Evolutionary conservation across 2,888 invertebrate species (phyloP).

Genomic region (Drosophila cracens): DNA sequence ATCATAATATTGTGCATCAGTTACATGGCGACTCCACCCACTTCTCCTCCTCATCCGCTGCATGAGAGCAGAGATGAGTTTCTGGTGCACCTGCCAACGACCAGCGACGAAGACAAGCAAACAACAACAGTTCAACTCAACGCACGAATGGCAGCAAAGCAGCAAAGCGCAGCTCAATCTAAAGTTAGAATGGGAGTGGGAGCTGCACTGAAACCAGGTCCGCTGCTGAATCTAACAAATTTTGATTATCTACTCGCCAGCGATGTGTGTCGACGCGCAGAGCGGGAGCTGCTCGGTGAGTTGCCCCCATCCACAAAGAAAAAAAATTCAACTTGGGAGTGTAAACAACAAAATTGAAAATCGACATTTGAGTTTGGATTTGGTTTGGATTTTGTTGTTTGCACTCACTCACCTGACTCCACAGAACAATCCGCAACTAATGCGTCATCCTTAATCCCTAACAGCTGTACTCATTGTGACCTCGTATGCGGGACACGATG

Average conservation of each 20-base stretch:
- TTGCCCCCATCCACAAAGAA: neutral
- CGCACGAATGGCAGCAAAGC: neutral
- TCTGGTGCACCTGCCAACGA: constrained; percentile 63
- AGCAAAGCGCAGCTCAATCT: neutral
- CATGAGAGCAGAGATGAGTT: constrained; percentile 71
- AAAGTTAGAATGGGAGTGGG: neutral
- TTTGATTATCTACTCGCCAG: constrained; percentile 79
- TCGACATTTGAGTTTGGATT: neutral
- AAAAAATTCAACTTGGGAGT: neutral
- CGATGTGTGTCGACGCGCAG: constrained; percentile 72
- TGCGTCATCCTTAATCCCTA: neutral
- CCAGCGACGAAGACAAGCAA: constrained; percentile 14
- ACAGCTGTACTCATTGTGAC: constrained; percentile 88
- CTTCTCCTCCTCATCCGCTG: constrained; percentile 15
- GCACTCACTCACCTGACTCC: neutral
- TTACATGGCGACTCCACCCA: constrained; percentile 54
- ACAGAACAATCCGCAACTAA: neutral
- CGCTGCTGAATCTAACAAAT: constrained; percentile 77
- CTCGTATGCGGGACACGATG: constrained; percentile 91
- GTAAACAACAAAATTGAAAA: neutral
- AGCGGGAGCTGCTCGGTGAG: constrained; percentile 82
- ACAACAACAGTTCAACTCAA: neutral
- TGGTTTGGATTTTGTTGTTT: neutral
- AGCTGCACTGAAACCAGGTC: constrained; percentile 17
- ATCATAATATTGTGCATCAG: constrained; percentile 76